Conservation (phyloP, 2,797 vertebrate species). For the Halcyon badia region DNA sequence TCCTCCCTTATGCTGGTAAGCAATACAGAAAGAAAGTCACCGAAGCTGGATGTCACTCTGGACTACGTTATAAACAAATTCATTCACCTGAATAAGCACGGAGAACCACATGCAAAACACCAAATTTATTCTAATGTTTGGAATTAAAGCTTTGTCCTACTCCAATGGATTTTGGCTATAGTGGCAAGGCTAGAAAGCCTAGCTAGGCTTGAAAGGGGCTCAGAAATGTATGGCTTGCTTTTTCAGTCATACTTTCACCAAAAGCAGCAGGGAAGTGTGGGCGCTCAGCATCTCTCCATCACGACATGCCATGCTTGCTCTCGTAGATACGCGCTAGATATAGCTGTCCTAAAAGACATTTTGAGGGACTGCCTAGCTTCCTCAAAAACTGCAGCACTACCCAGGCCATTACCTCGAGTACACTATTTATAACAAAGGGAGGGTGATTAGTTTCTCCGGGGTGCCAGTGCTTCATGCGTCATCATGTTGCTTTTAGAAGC, state of each 20-base stretch:
- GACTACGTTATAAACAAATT: background rate
- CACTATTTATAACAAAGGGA: conserved; percentile 60
- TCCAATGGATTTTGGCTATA: background rate
- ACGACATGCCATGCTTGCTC: background rate
- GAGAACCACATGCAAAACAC: background rate
- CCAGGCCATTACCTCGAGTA: conserved; percentile 24
- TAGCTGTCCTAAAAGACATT: background rate
- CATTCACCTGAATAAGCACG: background rate
- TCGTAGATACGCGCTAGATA: background rate
- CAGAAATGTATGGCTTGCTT: background rate
- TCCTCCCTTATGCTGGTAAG: background rate
- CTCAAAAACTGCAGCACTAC: conserved; percentile 20
- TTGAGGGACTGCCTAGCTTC: background rate
- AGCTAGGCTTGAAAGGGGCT: background rate
- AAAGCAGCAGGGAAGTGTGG: background rate
- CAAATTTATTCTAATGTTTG: background rate
- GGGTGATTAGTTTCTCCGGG: conserved; percentile 66
- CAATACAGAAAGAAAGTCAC: background rate
- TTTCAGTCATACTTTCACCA: background rate
- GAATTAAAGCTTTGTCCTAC: background rate
- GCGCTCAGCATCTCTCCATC: background rate
- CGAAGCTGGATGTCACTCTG: background rate
- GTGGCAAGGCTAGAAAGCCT: background rate
- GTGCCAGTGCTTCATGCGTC: conserved; percentile 46
- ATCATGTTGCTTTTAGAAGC: conserved; percentile 57